Conservation (phyloP, 2,797 vertebrate species). For the Sebastes jordani region DNA sequence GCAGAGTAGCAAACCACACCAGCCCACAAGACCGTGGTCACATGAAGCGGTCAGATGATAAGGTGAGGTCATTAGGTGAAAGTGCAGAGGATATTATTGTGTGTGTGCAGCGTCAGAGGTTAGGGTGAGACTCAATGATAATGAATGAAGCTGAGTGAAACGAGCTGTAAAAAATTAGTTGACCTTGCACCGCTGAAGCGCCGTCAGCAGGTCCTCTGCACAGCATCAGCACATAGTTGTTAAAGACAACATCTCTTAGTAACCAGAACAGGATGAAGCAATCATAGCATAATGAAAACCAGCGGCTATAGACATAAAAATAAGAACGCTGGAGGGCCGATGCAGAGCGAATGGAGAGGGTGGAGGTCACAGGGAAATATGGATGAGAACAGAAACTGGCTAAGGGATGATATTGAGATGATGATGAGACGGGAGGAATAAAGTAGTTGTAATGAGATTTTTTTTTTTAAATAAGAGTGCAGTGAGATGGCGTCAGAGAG, state of each 20-base stretch:
- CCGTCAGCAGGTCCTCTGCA: conserved; percentile 54
- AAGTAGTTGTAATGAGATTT: background rate
- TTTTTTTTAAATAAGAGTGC: background rate
- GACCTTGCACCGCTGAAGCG: conserved; percentile 33
- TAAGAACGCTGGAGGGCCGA: conserved; percentile 18
- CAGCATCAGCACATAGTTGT: conserved; percentile 59
- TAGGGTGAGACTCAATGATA: conserved; percentile 14
- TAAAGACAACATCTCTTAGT: conserved; percentile 46
- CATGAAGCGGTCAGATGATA: conserved; percentile 15
- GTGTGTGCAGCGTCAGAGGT: conserved; percentile 24
- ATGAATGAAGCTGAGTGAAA: conserved; percentile 41
- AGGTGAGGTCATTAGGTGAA: conserved; percentile 30
- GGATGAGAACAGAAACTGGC: background rate
- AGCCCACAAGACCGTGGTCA: conserved; percentile 27
- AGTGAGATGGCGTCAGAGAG: background rate
- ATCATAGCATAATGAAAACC: conserved; percentile 52
- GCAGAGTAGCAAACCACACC: background rate
- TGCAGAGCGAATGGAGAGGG: conserved; percentile 12
- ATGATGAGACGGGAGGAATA: background rate
- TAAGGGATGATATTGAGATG: background rate
- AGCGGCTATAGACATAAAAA: conserved; percentile 37
- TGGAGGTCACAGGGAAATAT: conserved; percentile 21
- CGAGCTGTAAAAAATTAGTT: conserved; percentile 27
- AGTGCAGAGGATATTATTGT: background rate
- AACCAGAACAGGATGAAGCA: conserved; percentile 52